Evolutionary conservation across 2,113 vertebrate species (phyloP).

Genomic region (Herpailurus yagouaroundi): DNA sequence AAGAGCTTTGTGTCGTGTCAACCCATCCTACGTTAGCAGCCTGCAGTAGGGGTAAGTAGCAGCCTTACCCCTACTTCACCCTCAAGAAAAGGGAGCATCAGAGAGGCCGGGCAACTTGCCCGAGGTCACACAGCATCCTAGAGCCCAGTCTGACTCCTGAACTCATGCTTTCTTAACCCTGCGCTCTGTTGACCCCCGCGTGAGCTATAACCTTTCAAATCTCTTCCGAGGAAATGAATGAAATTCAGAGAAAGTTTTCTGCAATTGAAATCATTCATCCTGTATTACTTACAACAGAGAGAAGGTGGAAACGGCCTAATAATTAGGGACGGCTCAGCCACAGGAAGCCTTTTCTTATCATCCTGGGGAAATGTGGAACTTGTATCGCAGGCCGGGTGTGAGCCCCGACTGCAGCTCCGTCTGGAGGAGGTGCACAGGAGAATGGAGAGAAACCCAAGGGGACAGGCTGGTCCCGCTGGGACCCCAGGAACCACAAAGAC

Average conservation of each 20-base stretch:
- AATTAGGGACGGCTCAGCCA: background rate
- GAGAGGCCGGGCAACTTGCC: background rate
- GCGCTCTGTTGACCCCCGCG: rapidly evolving
- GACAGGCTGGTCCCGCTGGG: rapidly evolving
- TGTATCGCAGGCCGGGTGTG: background rate
- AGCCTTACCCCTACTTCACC: background rate
- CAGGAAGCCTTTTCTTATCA: background rate
- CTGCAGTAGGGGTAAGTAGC: background rate
- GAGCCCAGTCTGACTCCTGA: too few relatives aligned
- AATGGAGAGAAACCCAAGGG: background rate
- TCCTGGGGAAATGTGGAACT: background rate
- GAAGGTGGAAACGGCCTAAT: background rate
- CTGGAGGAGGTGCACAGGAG: rapidly evolving
- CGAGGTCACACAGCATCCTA: background rate
- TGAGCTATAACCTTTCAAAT: background rate
- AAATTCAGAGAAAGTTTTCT: background rate
- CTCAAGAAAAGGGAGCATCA: background rate
- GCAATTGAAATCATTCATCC: background rate
- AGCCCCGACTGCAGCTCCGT: rapidly evolving
- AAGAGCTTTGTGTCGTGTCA: background rate
- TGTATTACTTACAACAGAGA: background rate
- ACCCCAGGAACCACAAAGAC: rapidly evolving
- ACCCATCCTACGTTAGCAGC: background rate
- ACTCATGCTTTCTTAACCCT: background rate
- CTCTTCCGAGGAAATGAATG: background rate